A percentile compares a stretch with the other conserved stretches of the same genome.
Conservation (phyloP, 2,797 vertebrate species). For the Clamator glandarius region DNA sequence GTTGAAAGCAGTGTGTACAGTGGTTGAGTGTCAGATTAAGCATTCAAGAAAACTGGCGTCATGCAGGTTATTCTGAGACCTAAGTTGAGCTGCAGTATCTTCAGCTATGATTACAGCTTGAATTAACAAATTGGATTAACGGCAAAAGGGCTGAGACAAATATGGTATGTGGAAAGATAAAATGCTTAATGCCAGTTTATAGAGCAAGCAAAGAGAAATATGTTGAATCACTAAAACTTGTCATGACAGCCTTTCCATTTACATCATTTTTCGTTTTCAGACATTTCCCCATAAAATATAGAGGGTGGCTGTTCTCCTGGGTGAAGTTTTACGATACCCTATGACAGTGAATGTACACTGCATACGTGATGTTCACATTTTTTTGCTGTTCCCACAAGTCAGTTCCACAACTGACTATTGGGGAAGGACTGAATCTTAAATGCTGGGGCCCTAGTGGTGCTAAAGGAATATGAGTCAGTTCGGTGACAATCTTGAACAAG, state of each 20-base stretch:
- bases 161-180: not conserved
- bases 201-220: not conserved
- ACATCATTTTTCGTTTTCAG: accelerated
- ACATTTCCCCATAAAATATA: not conserved
- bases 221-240: not conserved
- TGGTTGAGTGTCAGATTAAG: not conserved
- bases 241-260: not conserved
- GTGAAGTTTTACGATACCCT: accelerated
- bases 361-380: not conserved
- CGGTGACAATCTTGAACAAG: no score
- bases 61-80: not conserved
- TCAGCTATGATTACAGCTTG: not conserved
- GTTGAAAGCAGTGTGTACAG: not conserved
- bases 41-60: not conserved
- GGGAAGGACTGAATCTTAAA: not conserved
- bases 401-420: accelerated
- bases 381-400: not conserved
- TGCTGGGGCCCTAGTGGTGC: no score
- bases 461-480: no score
- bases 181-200: not conserved
- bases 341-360: not conserved
- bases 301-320: not conserved
- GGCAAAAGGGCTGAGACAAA: not conserved
- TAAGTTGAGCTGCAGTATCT: not conserved
- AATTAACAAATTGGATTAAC: not conserved